Evolutionary conservation across 1,140 invertebrate genomes (phyloP).

Genomic region (Drepana arcuata): DNA sequence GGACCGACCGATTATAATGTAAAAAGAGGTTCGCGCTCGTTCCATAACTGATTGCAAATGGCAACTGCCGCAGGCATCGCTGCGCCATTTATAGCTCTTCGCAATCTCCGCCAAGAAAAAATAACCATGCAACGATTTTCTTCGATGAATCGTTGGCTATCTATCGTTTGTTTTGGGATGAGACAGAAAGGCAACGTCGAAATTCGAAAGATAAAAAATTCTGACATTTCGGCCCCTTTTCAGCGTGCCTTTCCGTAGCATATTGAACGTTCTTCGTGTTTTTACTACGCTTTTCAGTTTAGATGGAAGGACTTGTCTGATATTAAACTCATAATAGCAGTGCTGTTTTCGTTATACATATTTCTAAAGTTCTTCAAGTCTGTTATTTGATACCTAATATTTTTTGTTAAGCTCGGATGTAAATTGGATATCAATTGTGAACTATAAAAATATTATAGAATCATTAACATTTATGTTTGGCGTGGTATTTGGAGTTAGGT

Average conservation of each 20-base stretch:
- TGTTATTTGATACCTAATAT: too few relatives aligned
- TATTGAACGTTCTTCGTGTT: conserved; percentile 12
- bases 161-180: conserved; percentile 32
- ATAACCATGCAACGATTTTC: conserved; percentile 54
- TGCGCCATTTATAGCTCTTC: conserved; percentile 58
- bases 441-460: too few relatives aligned
- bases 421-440: too few relatives aligned
- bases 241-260: conserved; percentile 43
- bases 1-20: conserved; percentile 62
- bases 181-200: conserved; percentile 34
- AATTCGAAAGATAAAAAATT: conserved; percentile 44
- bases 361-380: too few relatives aligned
- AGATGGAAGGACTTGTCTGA: conserved; percentile 3
- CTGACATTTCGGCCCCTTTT: conserved; percentile 25
- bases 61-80: conserved; percentile 49
- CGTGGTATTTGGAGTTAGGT: too few relatives aligned
- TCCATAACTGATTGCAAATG: conserved; percentile 69
- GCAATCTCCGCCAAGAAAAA: conserved; percentile 64
- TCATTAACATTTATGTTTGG: too few relatives aligned
- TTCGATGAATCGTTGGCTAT: conserved; percentile 42
- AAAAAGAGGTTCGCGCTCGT: conserved; percentile 63
- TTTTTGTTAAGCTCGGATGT: too few relatives aligned
- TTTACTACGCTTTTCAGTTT: conserved; percentile 5
- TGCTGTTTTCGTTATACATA: too few relatives aligned
- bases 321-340: too few relatives aligned